Evolutionary conservation across 2,113 vertebrate species (phyloP), one percentile per base, ranked within the genome.

Genomic region (Rhinolophus sinicus): DNA sequence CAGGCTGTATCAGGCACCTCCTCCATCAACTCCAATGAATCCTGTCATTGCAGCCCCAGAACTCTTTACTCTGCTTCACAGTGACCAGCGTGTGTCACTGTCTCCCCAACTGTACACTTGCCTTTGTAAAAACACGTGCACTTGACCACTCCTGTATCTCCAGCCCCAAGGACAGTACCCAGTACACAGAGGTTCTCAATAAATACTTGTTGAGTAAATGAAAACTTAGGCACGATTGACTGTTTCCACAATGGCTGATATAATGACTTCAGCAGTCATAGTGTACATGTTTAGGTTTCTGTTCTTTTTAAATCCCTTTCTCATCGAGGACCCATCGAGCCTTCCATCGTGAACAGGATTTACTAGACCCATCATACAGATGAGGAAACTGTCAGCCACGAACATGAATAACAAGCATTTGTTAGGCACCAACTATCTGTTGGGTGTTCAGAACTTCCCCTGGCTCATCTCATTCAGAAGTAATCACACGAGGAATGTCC

Each of bases 11-110:
- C 40, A 44, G 18, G 0, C 9, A 5, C 10, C n/a, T 86, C 60
- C 86, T 93, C 28, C 15, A 2, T 62, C 21, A 83, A 72, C 6
- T 30, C 81, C 44, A 40, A 0, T 24, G 7, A 58, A 15, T 33
- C n/a, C 9, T 6, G 18, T 19, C 3, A 28, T 5, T n/a, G 0
- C 62, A 16, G 1, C 4, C 19, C 9, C 44, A 5, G 22, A 67
- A 73, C 38, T 18, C 62, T 62, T 58, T 35, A 40, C 60, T 67
- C 21, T 56, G 5, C 8, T 18, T 67, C n/a, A 30, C 21, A 35
- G 8, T 22, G 38, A n/a, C 40, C 24, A 21, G 16, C 44, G 21
- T 26, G 44, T 1, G 21, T 28, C 14, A n/a, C 26, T 38, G 18
- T 62, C 60, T 44, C 28, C 24, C 12, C 83, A 60, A 30, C 62